Evolutionary conservation across 2,797 vertebrate genomes (phyloP), one percentile per base, ranked within the genome.

Genomic region (Siniperca obscura): DNA sequence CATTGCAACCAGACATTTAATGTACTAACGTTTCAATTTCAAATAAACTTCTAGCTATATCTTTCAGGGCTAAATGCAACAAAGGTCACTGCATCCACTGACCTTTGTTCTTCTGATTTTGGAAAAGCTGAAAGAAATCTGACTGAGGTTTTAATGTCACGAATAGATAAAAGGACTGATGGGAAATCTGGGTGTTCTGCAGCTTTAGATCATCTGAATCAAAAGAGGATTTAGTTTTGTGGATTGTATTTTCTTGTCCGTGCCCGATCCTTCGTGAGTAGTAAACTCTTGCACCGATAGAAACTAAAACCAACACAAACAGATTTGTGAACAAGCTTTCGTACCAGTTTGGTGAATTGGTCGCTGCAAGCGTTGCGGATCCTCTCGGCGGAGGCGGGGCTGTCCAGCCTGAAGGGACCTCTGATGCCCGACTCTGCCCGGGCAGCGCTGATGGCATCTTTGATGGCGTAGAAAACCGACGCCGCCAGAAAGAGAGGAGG

Each of bases 401-500:
- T 99, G 93, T 99, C 97, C 65, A 99, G 86, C 80, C 92, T 94
- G 94, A 99, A 99, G 0, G 90, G 91, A 0, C 94, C 96, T 0
- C 74, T 95, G 19, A 94, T 25, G 0, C 94, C 96, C 0, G 93
- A 94, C 44, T 96, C 96, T 1, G 81, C 81, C 76, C 94, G 89
- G 25, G 97, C 96, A 0, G 97, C 96, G 0, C 86, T 77, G 70
- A 99, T 90, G 64, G 97, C 98, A 0, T 99, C 98, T 93, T 99
- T 98, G 90, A 99, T 97, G 89, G 98, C 98, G 50, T 96, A 99
- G 93, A 99, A 99, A 71, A 98, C 92, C 0, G 98, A 98, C 0
- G 98, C 92, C 0, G 98, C 97, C 82, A 99, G 92, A 88, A 99
- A 99, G 17, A 99, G 96, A 13, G 98, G 98, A 0, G 98, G 98